phyloP scores from a whole-genome alignment of 1,140 invertebrate genomes.

The Cyrtorhinus lividipennis region DNA sequence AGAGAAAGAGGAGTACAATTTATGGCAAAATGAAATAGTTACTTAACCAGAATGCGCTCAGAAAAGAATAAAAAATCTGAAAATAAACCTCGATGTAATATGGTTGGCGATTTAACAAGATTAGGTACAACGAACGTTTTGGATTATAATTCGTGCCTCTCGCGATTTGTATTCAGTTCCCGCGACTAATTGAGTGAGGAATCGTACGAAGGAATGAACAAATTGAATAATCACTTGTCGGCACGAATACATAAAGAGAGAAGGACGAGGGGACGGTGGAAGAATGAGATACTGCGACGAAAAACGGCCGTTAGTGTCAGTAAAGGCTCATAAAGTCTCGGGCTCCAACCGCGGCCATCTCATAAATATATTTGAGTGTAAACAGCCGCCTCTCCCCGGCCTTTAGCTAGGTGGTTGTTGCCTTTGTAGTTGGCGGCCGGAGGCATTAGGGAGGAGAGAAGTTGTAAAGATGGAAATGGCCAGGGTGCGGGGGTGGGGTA shows the following conservation, averaged over 20 bases:
- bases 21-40: too few species aligned
- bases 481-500: not conserved
- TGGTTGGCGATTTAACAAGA: too few species aligned
- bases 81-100: too few species aligned
- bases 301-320: not conserved
- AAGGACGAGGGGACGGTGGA: not conserved
- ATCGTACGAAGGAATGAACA: too few species aligned
- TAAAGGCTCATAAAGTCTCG: not conserved
- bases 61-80: too few species aligned
- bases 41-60: too few species aligned
- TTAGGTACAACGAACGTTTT: too few species aligned
- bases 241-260: not conserved
- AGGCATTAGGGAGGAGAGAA: not conserved
- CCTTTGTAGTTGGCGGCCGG: not conserved
- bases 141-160: too few species aligned
- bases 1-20: too few species aligned
- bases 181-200: not conserved
- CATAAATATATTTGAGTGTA: slow-evolving; percentile 1
- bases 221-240: not conserved
- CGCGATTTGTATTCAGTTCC: not conserved
- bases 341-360: not conserved
- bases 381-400: not conserved
- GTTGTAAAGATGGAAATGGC: not conserved
- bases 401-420: too few species aligned
- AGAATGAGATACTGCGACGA: not conserved